phyloP scores from a whole-genome alignment of 2,797 vertebrate genomes.

The Sandelia bainsii region DNA sequence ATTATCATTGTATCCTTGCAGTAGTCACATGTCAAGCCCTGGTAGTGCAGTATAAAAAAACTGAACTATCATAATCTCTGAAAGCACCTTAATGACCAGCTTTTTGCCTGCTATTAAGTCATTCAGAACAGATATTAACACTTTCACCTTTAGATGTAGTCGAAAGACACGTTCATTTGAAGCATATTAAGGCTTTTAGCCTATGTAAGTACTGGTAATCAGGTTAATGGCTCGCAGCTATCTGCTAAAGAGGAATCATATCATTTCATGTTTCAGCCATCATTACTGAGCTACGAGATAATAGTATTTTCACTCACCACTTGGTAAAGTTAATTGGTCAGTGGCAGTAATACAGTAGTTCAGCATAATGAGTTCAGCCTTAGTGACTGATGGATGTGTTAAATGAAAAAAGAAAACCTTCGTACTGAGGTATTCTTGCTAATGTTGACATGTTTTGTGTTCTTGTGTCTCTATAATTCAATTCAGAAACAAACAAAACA shows the following conservation, averaged over 20 bases:
- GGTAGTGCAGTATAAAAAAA: not conserved
- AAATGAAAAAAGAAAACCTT: not conserved
- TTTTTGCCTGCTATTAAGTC: not conserved
- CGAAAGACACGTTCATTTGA: not conserved
- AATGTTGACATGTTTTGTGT: no score
- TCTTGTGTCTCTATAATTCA: no score
- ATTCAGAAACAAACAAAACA: constrained; percentile 30
- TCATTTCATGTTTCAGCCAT: not conserved
- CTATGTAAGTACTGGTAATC: not conserved
- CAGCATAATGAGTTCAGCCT: not conserved
- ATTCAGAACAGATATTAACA: not conserved
- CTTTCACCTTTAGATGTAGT: not conserved
- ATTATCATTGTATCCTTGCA: not conserved
- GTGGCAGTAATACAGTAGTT: not conserved
- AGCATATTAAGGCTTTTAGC: not conserved
- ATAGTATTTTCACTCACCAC: not conserved
- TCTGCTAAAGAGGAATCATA: not conserved
- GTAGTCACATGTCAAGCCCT: not conserved
- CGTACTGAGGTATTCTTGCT: no score
- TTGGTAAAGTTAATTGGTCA: not conserved
- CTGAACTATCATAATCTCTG: not conserved
- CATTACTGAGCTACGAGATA: not conserved
- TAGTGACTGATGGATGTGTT: not conserved
- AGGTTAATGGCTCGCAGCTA: not conserved
- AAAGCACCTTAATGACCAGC: not conserved